These are phyloP conservation scores for Deroptyus accipitrinus DNA, from an alignment of 2,113 vertebrate species.

Conservation along the genomic window DNA sequence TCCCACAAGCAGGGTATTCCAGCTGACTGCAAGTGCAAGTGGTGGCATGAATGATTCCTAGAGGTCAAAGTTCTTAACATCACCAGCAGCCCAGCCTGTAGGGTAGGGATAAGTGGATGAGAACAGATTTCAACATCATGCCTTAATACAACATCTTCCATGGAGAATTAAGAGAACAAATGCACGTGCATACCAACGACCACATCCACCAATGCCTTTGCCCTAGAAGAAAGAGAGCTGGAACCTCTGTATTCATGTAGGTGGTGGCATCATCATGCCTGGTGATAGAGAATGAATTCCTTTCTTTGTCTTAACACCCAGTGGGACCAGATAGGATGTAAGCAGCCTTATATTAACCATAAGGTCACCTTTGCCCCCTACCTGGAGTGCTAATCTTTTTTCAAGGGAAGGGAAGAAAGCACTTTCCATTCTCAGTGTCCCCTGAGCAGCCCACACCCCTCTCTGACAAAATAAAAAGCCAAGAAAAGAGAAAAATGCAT, in stretches of 20 bases:
- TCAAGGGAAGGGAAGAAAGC: background rate
- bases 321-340: background rate
- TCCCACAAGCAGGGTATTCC: background rate
- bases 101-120: background rate
- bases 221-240: background rate
- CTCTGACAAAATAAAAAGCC: background rate
- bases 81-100: background rate
- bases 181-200: background rate
- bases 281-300: background rate
- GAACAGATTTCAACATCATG: background rate
- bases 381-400: background rate
- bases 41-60: background rate
- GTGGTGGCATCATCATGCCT: background rate
- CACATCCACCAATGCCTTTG: background rate
- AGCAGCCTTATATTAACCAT: background rate
- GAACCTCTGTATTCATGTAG: background rate
- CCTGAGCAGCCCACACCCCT: background rate
- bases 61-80: background rate
- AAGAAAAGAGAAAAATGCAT: background rate
- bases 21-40: background rate
- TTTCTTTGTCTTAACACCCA: background rate
- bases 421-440: background rate
- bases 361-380: background rate
- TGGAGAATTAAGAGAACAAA: background rate
- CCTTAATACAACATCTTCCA: background rate